These are phyloP conservation scores for Phalacrocorax aristotelis DNA, from an alignment of 2,113 vertebrate genomes.

Conservation along the genomic window DNA sequence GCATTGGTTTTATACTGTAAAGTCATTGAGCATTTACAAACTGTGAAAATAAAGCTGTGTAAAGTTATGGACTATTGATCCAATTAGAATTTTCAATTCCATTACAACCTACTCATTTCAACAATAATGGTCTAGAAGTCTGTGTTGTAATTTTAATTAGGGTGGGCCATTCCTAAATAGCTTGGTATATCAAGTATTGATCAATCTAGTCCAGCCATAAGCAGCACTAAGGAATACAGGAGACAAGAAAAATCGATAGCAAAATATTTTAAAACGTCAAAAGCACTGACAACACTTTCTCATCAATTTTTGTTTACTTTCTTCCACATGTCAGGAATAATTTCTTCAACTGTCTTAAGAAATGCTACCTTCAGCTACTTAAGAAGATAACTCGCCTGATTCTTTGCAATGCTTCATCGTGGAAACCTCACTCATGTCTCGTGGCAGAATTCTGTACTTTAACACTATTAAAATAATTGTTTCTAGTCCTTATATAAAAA, in stretches of 20 bases:
- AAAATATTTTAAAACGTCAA: constrained; percentile 79
- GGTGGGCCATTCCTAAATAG: constrained; percentile 70
- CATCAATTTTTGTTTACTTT: constrained; percentile 73
- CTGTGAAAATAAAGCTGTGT: constrained; percentile 55
- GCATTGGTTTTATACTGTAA: constrained; percentile 12
- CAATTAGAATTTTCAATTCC: constrained; percentile 66
- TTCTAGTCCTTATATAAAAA: background rate
- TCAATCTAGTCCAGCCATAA: constrained; percentile 62
- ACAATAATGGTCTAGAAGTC: constrained; percentile 65
- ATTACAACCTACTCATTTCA: constrained; percentile 74
- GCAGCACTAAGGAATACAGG: constrained; percentile 68
- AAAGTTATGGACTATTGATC: constrained; percentile 60
- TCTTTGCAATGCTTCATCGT: background rate
- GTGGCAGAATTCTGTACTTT: background rate
- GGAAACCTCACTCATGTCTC: background rate
- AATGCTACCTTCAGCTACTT: constrained; percentile 41
- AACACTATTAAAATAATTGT: constrained; percentile 4
- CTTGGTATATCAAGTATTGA: constrained; percentile 77
- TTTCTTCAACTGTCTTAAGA: constrained; percentile 45
- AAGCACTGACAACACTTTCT: constrained; percentile 71
- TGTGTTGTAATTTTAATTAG: constrained; percentile 75
- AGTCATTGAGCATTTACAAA: constrained; percentile 32
- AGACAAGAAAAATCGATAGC: constrained; percentile 76
- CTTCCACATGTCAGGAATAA: constrained; percentile 51
- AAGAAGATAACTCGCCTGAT: background rate